A percentile compares a stretch with the other conserved stretches of the same genome.
Conservation (phyloP, 2,888 invertebrate species). For the Caenorhabditis wallacei region DNA sequence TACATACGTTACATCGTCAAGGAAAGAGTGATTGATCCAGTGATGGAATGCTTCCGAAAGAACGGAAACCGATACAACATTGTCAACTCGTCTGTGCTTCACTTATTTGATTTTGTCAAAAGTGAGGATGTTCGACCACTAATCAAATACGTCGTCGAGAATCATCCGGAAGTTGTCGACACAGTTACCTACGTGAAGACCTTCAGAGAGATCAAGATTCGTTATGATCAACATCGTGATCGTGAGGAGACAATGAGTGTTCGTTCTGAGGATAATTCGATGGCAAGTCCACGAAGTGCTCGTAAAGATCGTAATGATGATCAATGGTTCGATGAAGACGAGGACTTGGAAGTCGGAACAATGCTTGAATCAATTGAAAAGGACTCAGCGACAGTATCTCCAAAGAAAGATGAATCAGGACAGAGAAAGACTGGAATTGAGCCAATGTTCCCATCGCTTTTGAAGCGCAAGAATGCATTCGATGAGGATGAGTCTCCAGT, state of each 20-base stretch:
- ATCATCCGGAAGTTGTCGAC: conserved; percentile 95
- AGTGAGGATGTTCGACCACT: conserved; percentile 85
- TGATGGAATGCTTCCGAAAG: conserved; percentile 95
- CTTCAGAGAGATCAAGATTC: conserved; percentile 85
- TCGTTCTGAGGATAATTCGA: conserved; percentile 62
- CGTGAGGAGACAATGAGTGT: conserved; percentile 69
- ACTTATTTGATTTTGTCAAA: conserved; percentile 97
- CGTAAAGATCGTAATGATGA: conserved; percentile 75
- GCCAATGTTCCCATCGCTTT: conserved; percentile 78
- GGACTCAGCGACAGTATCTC: conserved; percentile 55
- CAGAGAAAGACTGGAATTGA: conserved; percentile 78
- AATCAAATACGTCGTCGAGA: conserved; percentile 93
- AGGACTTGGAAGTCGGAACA: conserved; percentile 70
- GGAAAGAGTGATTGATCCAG: conserved; percentile 92
- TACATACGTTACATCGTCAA: conserved; percentile 97
- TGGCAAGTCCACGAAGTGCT: conserved; percentile 58
- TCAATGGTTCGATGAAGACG: conserved; percentile 81
- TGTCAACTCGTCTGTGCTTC: conserved; percentile 97
- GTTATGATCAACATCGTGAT: conserved; percentile 74
- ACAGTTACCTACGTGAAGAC: conserved; percentile 98
- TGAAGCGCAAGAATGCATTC: conserved; percentile 67
- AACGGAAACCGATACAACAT: conserved; percentile 99
- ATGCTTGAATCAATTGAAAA: conserved; percentile 61
- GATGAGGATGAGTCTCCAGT: conserved; percentile 70
- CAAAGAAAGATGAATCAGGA: conserved; percentile 56